Percentiles rank a stretch among this genome's conserved stretches.
Evolutionary conservation across 1,140 invertebrate species (phyloP).

Genomic region (Bombus pyrosoma): DNA sequence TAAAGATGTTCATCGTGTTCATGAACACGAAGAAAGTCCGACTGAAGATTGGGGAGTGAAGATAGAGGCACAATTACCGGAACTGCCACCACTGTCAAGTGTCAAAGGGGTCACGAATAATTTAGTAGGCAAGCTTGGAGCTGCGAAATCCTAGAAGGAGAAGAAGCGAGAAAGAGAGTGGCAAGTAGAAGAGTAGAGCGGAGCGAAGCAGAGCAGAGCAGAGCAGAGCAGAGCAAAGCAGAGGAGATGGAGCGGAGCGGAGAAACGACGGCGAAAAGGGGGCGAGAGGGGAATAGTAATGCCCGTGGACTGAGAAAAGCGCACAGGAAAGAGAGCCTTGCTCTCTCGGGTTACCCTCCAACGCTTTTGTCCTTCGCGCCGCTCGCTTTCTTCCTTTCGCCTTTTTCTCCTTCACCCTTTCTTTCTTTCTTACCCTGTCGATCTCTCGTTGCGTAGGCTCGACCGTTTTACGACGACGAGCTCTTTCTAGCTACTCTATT

Average conservation of each 20-base stretch:
- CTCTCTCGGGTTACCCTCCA: conserved; percentile 51
- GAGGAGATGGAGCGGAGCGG: background rate
- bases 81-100: conserved; percentile 60
- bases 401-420: background rate
- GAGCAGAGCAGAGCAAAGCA: background rate
- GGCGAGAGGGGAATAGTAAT: background rate
- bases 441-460: background rate
- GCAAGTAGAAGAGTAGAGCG: background rate
- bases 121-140: conserved; percentile 49
- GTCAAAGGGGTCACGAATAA: conserved; percentile 64
- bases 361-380: conserved; percentile 60
- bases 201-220: background rate
- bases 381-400: conserved; percentile 9
- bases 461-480: background rate
- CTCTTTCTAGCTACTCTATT: conserved; percentile 31
- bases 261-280: background rate
- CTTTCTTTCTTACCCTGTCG: too few species aligned
- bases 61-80: conserved; percentile 61
- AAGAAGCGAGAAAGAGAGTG: background rate
- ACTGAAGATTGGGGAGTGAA: conserved; percentile 13
- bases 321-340: conserved; percentile 28
- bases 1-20: too few species aligned
- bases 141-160: background rate
- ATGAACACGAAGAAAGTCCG: conserved; percentile 8
- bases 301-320: conserved; percentile 14